phyloP scores from a whole-genome alignment of 2,888 invertebrate species.

The Trissolcus brochymenae region DNA sequence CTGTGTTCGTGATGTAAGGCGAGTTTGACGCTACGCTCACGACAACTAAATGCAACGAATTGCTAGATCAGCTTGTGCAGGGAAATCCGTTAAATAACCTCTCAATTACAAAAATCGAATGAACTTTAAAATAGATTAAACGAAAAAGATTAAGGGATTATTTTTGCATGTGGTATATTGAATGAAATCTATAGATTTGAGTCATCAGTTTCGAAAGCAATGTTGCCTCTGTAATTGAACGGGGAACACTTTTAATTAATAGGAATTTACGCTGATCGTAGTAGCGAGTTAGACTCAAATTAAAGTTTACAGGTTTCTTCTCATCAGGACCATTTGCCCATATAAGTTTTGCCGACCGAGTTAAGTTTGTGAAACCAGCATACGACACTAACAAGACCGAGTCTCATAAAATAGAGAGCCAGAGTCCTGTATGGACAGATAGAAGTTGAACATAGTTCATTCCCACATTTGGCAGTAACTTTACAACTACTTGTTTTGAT shows the following conservation, averaged over 20 bases:
- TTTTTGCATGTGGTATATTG: too few species aligned
- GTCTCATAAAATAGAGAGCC: slow-evolving; percentile 42
- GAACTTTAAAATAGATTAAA: too few species aligned
- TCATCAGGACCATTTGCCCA: slow-evolving; percentile 31
- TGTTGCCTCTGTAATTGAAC: background rate
- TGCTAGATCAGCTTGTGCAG: slow-evolving; percentile 27
- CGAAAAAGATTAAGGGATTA: too few species aligned
- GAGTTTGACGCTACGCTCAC: slow-evolving; percentile 32
- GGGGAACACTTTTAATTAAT: slow-evolving; percentile 14
- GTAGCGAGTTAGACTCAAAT: slow-evolving; percentile 24
- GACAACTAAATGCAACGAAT: slow-evolving; percentile 48
- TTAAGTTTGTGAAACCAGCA: slow-evolving; percentile 52
- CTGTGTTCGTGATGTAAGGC: slow-evolving; percentile 33
- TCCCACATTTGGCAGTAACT: slow-evolving; percentile 50
- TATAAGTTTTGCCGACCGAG: slow-evolving; percentile 33
- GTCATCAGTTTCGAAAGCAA: too few species aligned
- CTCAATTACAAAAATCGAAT: too few species aligned
- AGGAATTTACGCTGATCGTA: slow-evolving; percentile 15
- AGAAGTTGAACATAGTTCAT: slow-evolving; percentile 54
- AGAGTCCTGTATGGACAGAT: slow-evolving; percentile 41
- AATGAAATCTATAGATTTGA: too few species aligned
- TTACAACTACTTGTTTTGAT: slow-evolving; percentile 53
- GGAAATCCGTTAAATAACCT: too few species aligned
- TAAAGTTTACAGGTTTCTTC: slow-evolving; percentile 46
- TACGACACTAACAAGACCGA: slow-evolving; percentile 52